A percentile compares a stretch with the other conserved stretches of the same genome.
Evolutionary conservation across 2,797 vertebrate genomes (phyloP).

Genomic region (Hydrolagus colliei): DNA sequence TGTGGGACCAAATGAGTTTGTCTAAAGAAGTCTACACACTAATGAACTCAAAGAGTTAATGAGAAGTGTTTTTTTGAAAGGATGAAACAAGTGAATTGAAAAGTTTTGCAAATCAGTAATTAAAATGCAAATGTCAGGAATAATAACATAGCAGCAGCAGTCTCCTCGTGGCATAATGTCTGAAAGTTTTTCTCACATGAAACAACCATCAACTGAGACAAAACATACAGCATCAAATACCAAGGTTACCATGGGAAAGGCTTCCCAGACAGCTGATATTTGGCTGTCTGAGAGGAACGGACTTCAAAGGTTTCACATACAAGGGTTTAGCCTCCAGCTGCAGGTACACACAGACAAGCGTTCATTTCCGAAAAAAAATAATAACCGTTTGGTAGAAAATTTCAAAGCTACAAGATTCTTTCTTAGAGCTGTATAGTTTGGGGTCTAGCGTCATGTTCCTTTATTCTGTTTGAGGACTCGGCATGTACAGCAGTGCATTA

Average conservation of each 20-base stretch:
- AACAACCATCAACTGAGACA: slow-evolving; percentile 37
- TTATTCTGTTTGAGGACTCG: not conserved
- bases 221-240: slow-evolving; percentile 39
- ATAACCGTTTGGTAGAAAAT: slow-evolving; percentile 38
- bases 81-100: slow-evolving; percentile 17
- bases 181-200: slow-evolving; percentile 21
- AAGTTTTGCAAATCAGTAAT: slow-evolving; percentile 9
- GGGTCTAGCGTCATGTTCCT: not conserved
- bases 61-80: not conserved
- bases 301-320: slow-evolving; percentile 46
- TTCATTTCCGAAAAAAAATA: slow-evolving; percentile 41
- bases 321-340: slow-evolving; percentile 41
- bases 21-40: no score
- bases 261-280: slow-evolving; percentile 41
- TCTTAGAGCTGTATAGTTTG: not conserved
- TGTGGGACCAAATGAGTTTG: no score
- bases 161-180: not conserved
- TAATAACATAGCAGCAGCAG: not conserved
- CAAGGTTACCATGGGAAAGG: slow-evolving; percentile 37
- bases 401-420: slow-evolving; percentile 35
- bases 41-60: not conserved
- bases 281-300: slow-evolving; percentile 39
- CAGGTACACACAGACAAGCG: slow-evolving; percentile 38
- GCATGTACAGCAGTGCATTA: not conserved
- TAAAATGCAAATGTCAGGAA: slow-evolving; percentile 29